Conservation (phyloP, 1,140 invertebrate genomes). For the Bradysia coprophila region DNA sequence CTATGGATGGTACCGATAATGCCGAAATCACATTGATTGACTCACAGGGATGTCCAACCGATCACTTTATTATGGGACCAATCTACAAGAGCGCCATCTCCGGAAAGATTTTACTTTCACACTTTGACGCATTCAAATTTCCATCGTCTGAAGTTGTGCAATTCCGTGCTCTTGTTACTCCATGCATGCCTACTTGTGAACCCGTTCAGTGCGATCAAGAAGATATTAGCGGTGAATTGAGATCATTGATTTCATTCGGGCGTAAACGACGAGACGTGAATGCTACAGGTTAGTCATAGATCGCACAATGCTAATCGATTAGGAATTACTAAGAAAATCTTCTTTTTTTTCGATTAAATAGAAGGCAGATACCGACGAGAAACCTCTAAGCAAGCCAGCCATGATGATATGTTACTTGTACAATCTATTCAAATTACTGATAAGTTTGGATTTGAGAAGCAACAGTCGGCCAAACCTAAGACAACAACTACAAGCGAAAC, state of each 20-base stretch:
- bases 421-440: conserved; percentile 83
- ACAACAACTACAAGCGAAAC: conserved; percentile 26
- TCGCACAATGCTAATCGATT: too few species aligned
- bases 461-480: conserved; percentile 23
- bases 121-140: conserved; percentile 93
- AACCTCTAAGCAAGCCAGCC: conserved; percentile 23
- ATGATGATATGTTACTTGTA: conserved; percentile 65
- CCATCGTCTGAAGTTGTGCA: conserved; percentile 87
- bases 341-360: neutral
- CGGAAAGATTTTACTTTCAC: conserved; percentile 68
- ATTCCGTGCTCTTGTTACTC: conserved; percentile 82
- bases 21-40: conserved; percentile 85
- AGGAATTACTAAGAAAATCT: too few species aligned
- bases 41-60: conserved; percentile 78
- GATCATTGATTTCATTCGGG: conserved; percentile 62
- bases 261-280: conserved; percentile 20
- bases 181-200: conserved; percentile 81
- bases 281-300: conserved; percentile 5
- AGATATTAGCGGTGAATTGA: conserved; percentile 54
- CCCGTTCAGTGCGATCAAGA: conserved; percentile 71
- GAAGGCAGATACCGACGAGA: conserved; percentile 8
- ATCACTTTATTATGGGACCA: conserved; percentile 81
- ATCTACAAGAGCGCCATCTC: conserved; percentile 57
- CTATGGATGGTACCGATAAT: conserved; percentile 83
- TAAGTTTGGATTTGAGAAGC: conserved; percentile 62